phyloP scores from a whole-genome alignment of 1,140 invertebrate genomes.

The Macrotrachela quadricornifera region DNA sequence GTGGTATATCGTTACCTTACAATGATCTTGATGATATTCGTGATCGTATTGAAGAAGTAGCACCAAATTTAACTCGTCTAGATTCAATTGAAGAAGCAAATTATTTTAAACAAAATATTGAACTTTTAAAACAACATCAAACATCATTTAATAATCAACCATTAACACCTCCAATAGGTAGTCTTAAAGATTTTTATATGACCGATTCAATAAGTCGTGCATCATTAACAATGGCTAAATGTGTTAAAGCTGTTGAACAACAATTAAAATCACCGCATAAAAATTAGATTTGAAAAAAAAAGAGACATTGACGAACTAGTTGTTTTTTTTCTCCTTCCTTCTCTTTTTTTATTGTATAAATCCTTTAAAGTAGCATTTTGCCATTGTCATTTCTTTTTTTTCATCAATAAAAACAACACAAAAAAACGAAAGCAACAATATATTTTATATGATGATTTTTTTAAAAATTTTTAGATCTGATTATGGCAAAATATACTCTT shows the following conservation, averaged over 20 bases:
- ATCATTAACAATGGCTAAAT: slow-evolving; percentile 96
- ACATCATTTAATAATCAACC: neutral
- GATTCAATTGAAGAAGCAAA: slow-evolving; percentile 59
- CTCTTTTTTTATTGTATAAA: too few relatives aligned
- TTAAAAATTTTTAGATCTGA: too few relatives aligned
- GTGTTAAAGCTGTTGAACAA: slow-evolving; percentile 48
- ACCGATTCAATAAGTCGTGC: slow-evolving; percentile 81
- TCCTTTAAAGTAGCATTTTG: too few relatives aligned
- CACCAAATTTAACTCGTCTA: slow-evolving; percentile 64
- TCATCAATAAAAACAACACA: too few relatives aligned
- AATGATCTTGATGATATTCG: slow-evolving; percentile 66
- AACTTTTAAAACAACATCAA: slow-evolving; percentile 28
- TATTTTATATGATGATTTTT: too few relatives aligned
- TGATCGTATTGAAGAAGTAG: slow-evolving; percentile 52
- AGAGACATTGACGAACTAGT: too few relatives aligned
- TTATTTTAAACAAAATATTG: slow-evolving; percentile 51
- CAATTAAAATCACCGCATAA: neutral
- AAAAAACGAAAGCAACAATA: too few relatives aligned
- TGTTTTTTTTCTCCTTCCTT: too few relatives aligned
- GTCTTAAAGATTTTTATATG: slow-evolving; percentile 88
- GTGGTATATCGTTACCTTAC: slow-evolving; percentile 61
- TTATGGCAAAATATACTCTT: too few relatives aligned
- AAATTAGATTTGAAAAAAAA: neutral
- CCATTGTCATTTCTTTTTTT: too few relatives aligned
- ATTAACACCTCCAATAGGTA: neutral